Base-by-base conservation (phyloP, 2,888 invertebrate genomes). In the Lepidonotus clava region DNA sequence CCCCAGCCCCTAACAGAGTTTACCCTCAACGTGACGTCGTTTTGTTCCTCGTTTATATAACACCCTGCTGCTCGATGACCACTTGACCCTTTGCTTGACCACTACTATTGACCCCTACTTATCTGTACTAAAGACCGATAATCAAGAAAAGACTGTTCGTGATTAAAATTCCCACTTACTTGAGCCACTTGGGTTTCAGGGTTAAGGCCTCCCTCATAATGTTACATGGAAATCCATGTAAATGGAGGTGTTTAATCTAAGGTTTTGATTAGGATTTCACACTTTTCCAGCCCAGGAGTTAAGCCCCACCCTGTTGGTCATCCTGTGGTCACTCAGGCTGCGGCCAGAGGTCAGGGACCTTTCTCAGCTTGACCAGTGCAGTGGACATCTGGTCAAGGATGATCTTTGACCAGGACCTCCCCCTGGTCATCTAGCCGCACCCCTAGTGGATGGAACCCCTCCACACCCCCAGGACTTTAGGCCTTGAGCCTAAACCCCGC, bases 41-140 rank as follows among this genome's bases (percentile, higher is more conserved):
- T 38, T 77, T 77, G 77, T 77, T 6, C 41, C 24, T 77, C 67
- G 67, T 77, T 77, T 77, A 77, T 46, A 77, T 77, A 77, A 77
- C 77, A 40, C 77, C 40, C 77, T 41, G 77, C 24, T 8, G 41
- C 5, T 11, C n/a, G 28, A 5, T 77, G 77, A 77, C 77, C 77
- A 77, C 77, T 77, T 77, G 77, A 77, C 77, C 77, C n/a, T 66
- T 6, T 66, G n/a, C 66, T 66, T 28, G 24, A 66, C 28, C 24
- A 28, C 66, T 66, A 24, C 66, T 6, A 66, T n/a, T n/a, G n/a
- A n/a, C n/a, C n/a, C n/a, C n/a, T n/a, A n/a, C n/a, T n/a, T n/a
- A n/a, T n/a, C n/a, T n/a, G n/a, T n/a, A n/a, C n/a, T n/a, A n/a
- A n/a, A n/a, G n/a, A n/a, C n/a, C n/a, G n/a, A n/a, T n/a, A n/a